Evolutionary conservation across 1,140 invertebrate species (phyloP), one percentile per base, ranked within the genome.

Genomic region (Hylaeus volcanicus): DNA sequence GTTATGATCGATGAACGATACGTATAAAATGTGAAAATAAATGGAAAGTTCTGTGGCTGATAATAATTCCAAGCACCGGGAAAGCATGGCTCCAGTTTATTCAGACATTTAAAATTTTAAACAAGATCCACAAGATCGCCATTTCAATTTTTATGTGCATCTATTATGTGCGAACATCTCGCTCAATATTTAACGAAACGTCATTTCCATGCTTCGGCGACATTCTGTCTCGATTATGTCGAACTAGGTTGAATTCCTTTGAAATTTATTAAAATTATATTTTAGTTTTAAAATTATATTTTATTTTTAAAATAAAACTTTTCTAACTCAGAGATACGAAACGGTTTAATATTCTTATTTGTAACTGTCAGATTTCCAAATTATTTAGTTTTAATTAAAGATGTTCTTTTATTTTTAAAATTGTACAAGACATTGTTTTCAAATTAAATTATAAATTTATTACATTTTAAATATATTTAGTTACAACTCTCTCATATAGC

Each of bases 151-250:
- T 73, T 79, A 72, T 72, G 60, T 12, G 12, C 12, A 53, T 66
- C 56, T 53, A 70, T 70, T 70, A 43, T 3, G n/a, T 45, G 12
- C 26, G 51, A 64, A n/a, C 26, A 48, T 56, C 14, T 5, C 26
- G 60, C 51, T 73, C 70, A 55, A 79, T 79, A 73, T 73, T 79
- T 73, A 79, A 41, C 26, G 51, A 56, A 73, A 73, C 70, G 70
- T 79, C 70, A 65, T 11, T 64, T 14, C 51, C 70, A 79, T 26
- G 26, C 51, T 56, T 73, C 65, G 48, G 41, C 60, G 45, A 2
- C 37, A 37, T 4, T 4, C 51, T 73, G 14, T 26, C 14, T 56
- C 70, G 60, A 55, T 61, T 48, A 60, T 9, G 51, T 12, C 9
- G 5, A 8, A 26, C 4, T 37, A 1, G 15, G 12, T 51, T 26